A percentile compares a stretch with the other conserved stretches of the same genome.
phyloP scores from a whole-genome alignment of 2,888 invertebrate genomes.

The Galerucella pusilla region DNA sequence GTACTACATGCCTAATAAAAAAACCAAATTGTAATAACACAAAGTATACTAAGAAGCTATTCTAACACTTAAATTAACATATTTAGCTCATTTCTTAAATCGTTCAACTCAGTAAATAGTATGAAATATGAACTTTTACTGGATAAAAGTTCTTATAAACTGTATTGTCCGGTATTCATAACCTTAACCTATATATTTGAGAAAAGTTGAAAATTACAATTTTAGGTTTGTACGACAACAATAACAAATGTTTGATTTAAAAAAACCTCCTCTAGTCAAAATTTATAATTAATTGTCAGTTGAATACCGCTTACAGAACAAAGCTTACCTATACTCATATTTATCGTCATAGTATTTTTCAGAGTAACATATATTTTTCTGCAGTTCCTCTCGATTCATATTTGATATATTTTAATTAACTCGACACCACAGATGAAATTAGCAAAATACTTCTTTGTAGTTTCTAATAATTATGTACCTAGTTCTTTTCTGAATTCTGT shows the following conservation, averaged over 20 bases:
- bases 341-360: slow-evolving; percentile 93
- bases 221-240: not conserved
- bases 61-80: not conserved
- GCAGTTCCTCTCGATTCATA: slow-evolving; percentile 59
- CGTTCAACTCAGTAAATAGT: too few species aligned
- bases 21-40: slow-evolving; percentile 1
- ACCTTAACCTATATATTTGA: not conserved
- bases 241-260: not conserved
- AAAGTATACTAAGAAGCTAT: not conserved
- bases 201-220: not conserved
- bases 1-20: slow-evolving; percentile 84
- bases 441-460: not conserved
- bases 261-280: not conserved
- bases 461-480: not conserved
- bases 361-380: slow-evolving; percentile 89
- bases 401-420: slow-evolving; percentile 22
- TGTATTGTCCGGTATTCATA: not conserved
- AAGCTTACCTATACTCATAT: slow-evolving; percentile 88
- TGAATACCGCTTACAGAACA: slow-evolving; percentile 12
- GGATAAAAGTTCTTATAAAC: not conserved
- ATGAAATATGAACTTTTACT: not conserved
- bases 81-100: not conserved
- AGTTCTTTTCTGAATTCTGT: not conserved
- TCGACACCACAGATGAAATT: not conserved
- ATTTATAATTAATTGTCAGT: not conserved